Conservation (phyloP, 2,888 invertebrate genomes). For the Biston stratarius region DNA sequence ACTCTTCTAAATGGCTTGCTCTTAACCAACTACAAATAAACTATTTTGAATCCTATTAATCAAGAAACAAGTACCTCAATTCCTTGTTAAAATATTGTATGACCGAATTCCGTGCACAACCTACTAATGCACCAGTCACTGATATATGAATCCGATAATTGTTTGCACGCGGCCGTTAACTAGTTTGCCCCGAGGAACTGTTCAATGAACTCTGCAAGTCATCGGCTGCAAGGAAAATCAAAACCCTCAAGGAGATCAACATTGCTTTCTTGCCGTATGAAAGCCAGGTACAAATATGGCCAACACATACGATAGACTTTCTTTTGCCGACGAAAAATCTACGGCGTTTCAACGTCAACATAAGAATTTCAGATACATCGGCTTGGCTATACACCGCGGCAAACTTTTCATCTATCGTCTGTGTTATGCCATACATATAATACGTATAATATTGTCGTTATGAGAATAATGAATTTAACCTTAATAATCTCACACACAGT, state of each 20-base stretch:
- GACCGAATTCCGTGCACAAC: conserved; percentile 23
- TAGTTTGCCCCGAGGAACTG: conserved; percentile 98
- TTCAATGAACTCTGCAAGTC: conserved; percentile 99
- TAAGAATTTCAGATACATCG: no score
- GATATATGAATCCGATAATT: conserved; percentile 44
- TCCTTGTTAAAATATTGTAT: conserved; percentile 31
- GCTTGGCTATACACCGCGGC: neutral
- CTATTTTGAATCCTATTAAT: neutral
- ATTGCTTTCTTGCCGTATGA: conserved; percentile 99
- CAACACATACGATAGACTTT: conserved; percentile 3
- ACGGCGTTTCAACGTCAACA: neutral
- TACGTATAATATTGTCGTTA: no score
- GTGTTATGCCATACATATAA: neutral
- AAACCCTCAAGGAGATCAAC: conserved; percentile 99
- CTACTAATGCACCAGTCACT: conserved; percentile 29
- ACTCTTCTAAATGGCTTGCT: neutral
- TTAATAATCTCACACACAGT: neutral
- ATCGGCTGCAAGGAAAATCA: conserved; percentile 96
- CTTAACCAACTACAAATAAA: neutral
- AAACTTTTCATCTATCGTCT: neutral
- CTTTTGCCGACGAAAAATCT: neutral
- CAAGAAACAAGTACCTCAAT: neutral
- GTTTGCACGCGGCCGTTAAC: conserved; percentile 77
- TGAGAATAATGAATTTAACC: neutral
- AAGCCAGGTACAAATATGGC: conserved; percentile 91